Conservation (phyloP, 2,888 invertebrate species). For the Noctua janthina region DNA sequence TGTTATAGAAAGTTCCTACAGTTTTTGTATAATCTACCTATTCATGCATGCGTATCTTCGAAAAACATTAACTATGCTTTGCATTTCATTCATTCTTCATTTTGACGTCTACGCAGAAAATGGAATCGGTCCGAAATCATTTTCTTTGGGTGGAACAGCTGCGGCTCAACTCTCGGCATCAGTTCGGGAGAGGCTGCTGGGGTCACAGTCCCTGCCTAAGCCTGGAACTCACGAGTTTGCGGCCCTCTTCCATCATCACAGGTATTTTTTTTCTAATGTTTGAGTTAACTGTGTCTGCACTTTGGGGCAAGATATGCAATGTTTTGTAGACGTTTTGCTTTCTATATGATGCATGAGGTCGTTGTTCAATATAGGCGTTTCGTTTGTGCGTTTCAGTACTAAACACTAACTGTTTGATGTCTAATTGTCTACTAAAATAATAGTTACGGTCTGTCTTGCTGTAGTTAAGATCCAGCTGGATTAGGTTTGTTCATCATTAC, state of each 20-base stretch:
- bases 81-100: constrained; percentile 48
- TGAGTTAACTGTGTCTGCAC: constrained; percentile 13
- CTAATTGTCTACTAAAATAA: background rate
- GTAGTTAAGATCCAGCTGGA: background rate
- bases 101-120: constrained; percentile 87
- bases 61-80: constrained; percentile 25
- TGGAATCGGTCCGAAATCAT: constrained; percentile 95
- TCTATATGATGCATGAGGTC: constrained; percentile 30
- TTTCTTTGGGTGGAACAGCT: constrained; percentile 95
- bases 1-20: background rate
- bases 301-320: background rate
- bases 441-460: background rate
- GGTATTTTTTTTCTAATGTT: constrained; percentile 76
- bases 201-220: constrained; percentile 96
- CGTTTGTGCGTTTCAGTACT: constrained; percentile 38
- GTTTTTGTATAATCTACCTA: background rate
- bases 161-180: constrained; percentile 96
- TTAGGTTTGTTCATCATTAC: background rate
- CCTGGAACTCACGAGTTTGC: constrained; percentile 93
- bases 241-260: constrained; percentile 91
- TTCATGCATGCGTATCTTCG: background rate
- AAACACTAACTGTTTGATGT: constrained; percentile 42
- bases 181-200: constrained; percentile 95
- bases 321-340: constrained; percentile 16
- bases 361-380: background rate